These are phyloP conservation scores for Alviniconcha marisindica DNA, from an alignment of 1,140 invertebrate genomes.

Conservation along the genomic window DNA sequence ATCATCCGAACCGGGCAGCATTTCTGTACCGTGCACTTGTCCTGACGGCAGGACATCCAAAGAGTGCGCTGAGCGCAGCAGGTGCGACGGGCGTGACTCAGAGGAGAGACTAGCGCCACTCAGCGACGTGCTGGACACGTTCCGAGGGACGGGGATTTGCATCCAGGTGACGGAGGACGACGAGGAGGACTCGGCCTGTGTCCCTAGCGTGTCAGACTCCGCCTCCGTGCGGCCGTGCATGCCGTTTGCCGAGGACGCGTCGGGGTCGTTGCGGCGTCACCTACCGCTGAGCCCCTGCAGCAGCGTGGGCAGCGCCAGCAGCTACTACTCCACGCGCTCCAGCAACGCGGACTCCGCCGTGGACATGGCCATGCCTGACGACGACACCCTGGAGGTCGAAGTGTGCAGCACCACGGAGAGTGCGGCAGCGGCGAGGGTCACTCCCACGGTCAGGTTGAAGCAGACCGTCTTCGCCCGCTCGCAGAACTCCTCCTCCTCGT, in stretches of 20 bases:
- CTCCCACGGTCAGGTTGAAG: background rate
- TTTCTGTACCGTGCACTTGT: background rate
- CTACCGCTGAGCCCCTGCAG: slow-evolving; percentile 39
- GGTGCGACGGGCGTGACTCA: slow-evolving; percentile 17
- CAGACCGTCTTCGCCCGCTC: slow-evolving; percentile 12
- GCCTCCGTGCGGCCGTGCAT: slow-evolving; percentile 19
- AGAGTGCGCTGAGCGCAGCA: background rate
- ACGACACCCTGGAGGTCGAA: slow-evolving; percentile 37
- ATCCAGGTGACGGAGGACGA: slow-evolving; percentile 39
- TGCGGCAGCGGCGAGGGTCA: background rate
- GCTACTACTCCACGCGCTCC: slow-evolving; percentile 42
- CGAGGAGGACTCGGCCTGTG: slow-evolving; percentile 20
- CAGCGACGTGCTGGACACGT: background rate
- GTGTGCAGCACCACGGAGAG: background rate
- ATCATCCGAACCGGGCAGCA: too few relatives aligned
- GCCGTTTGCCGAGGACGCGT: slow-evolving; percentile 16
- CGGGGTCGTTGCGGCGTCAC: background rate
- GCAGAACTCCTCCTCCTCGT: slow-evolving; percentile 6
- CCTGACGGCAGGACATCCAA: slow-evolving; percentile 17
- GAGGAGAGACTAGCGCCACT: background rate
- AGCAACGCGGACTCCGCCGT: slow-evolving; percentile 53
- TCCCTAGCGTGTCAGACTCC: background rate
- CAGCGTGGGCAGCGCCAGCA: slow-evolving; percentile 45
- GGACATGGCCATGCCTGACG: slow-evolving; percentile 46
- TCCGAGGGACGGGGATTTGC: background rate